Percentiles rank a stretch among this genome's conserved stretches.
Evolutionary conservation across 2,113 vertebrate species (phyloP).

Genomic region (Hyperoodon ampullatus): DNA sequence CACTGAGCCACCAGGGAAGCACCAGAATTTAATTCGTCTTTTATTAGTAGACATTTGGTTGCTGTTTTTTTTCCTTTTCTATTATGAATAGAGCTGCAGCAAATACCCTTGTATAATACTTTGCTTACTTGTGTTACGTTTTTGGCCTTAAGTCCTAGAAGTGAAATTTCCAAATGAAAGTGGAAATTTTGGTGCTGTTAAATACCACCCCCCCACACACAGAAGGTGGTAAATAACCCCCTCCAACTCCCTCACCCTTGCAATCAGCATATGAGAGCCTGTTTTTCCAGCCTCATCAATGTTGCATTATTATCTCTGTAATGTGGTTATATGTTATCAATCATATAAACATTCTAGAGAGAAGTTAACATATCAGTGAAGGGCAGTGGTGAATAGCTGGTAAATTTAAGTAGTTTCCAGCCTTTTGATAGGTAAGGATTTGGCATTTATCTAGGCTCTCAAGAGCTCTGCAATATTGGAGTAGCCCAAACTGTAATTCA

Average conservation of each 20-base stretch:
- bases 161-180: slow-evolving; percentile 34
- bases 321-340: background rate
- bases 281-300: background rate
- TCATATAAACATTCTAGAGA: background rate
- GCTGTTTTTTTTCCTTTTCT: background rate
- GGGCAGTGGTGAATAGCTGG: background rate
- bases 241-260: background rate
- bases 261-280: background rate
- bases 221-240: background rate
- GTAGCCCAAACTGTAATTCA: background rate
- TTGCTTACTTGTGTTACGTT: background rate
- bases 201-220: too few relatives aligned
- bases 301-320: background rate
- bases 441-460: background rate
- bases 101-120: background rate
- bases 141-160: background rate
- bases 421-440: slow-evolving; percentile 10
- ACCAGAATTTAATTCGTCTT: background rate
- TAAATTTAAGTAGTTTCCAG: background rate
- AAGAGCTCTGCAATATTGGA: slow-evolving; percentile 33
- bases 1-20: too few relatives aligned
- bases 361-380: background rate
- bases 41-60: background rate
- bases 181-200: background rate
- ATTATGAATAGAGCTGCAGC: background rate